Conservation (phyloP, 2,797 vertebrate genomes). For the Sylvilagus floridanus region DNA sequence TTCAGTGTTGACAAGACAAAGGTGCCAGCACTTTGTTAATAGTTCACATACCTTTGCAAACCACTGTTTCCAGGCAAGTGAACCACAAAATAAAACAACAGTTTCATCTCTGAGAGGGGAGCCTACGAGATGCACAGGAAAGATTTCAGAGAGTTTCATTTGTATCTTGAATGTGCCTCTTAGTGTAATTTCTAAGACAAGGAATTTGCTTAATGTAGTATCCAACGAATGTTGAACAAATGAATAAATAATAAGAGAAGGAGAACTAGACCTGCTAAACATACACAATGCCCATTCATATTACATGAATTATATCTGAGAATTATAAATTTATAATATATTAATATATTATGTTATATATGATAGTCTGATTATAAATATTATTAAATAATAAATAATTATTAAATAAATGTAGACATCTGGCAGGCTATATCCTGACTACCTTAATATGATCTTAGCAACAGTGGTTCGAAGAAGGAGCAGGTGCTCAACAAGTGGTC, state of each 20-base stretch:
- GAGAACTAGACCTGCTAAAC: not conserved
- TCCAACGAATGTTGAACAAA: conserved; percentile 31
- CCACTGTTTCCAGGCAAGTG: conserved; percentile 9
- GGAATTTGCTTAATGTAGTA: not conserved
- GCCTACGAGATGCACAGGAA: not conserved
- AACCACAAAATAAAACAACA: not conserved
- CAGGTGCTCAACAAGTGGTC: not conserved
- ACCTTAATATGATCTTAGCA: conserved; percentile 43
- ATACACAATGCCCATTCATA: conserved; percentile 40
- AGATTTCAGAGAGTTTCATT: not conserved
- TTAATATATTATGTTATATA: conserved; percentile 18
- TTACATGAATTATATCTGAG: not conserved
- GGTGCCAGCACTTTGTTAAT: not conserved
- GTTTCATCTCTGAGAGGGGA: not conserved
- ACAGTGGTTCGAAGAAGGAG: not conserved
- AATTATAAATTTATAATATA: too few species aligned
- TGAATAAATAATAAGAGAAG: conserved; percentile 48
- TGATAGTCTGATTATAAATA: conserved; percentile 42
- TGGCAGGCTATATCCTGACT: conserved; percentile 9
- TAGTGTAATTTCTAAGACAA: not conserved
- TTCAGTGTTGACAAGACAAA: conserved; percentile 55
- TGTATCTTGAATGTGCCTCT: not conserved
- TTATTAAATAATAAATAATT: too few species aligned
- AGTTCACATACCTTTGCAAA: fast-evolving
- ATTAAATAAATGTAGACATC: not conserved